These are phyloP conservation scores for Plebejus melissa DNA, from an alignment of 2,888 invertebrate species.

Conservation along the genomic window DNA sequence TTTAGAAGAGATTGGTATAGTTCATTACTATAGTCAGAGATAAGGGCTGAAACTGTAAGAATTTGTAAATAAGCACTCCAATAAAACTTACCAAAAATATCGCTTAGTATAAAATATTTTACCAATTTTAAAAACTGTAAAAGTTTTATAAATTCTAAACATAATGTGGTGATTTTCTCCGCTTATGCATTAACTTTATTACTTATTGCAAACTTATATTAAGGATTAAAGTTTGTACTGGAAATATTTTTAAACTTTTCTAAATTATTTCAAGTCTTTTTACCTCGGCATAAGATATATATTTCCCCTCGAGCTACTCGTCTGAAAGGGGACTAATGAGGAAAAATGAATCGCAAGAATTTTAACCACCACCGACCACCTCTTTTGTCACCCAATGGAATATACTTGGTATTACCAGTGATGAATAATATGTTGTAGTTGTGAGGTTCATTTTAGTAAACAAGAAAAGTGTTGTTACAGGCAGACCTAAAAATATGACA, in stretches of 20 bases:
- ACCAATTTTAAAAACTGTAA: neutral
- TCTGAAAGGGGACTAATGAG: neutral
- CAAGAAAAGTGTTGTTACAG: slow-evolving; percentile 12
- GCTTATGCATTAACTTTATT: slow-evolving; percentile 25
- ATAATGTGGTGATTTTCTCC: slow-evolving; percentile 23
- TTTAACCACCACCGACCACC: slow-evolving; percentile 24
- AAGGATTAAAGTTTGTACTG: slow-evolving; percentile 21
- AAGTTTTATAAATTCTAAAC: slow-evolving; percentile 18
- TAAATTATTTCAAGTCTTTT: slow-evolving; percentile 17
- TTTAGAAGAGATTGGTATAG: no score
- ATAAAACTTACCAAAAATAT: neutral
- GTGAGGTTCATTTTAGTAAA: neutral
- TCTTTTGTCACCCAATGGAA: slow-evolving; percentile 20
- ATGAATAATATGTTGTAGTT: slow-evolving; percentile 35
- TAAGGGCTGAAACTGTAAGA: neutral
- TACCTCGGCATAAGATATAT: slow-evolving; percentile 8
- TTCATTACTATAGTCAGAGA: no score
- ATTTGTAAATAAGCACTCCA: neutral
- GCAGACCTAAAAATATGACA: neutral
- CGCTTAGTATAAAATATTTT: neutral
- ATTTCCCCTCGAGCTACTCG: neutral
- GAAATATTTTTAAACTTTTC: slow-evolving; percentile 18
- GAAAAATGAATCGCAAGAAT: slow-evolving; percentile 1
- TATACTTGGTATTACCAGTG: slow-evolving; percentile 19
- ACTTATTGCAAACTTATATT: slow-evolving; percentile 24